These are phyloP conservation scores for Drosophila ficusphila DNA, from an alignment of 1,140 invertebrate species.

Conservation along the genomic window DNA sequence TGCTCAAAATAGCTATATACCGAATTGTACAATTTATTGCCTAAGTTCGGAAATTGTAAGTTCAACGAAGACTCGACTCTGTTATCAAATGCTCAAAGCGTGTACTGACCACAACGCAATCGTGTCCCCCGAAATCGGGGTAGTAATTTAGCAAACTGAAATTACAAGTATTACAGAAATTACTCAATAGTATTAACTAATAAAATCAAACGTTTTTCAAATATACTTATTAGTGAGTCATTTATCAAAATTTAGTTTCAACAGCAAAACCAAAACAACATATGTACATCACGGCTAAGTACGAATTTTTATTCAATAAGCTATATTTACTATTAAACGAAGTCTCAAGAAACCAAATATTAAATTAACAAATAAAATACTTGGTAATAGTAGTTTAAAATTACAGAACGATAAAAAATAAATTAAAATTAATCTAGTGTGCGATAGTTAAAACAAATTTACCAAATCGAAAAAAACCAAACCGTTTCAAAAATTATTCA, in stretches of 20 bases:
- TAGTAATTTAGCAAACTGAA: constrained; percentile 26
- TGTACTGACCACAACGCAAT: constrained; percentile 57
- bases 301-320: constrained; percentile 81
- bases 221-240: constrained; percentile 49
- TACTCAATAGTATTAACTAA: constrained; percentile 71
- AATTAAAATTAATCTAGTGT: constrained; percentile 56
- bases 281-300: constrained; percentile 76
- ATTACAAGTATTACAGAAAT: constrained; percentile 52
- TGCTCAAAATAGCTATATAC: constrained; percentile 59
- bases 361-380: constrained; percentile 42
- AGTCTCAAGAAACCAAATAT: constrained; percentile 52
- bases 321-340: constrained; percentile 57
- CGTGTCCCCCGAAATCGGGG: constrained; percentile 10
- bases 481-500: constrained; percentile 74
- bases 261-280: constrained; percentile 51
- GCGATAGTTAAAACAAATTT: constrained; percentile 66
- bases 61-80: constrained; percentile 52
- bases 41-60: constrained; percentile 34
- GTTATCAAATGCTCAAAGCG: constrained; percentile 55
- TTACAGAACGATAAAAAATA: constrained; percentile 33
- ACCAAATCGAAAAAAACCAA: constrained; percentile 36
- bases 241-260: constrained; percentile 47
- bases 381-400: constrained; percentile 69
- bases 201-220: constrained; percentile 66
- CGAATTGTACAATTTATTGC: constrained; percentile 28